Percentiles rank a stretch among this genome's conserved stretches.
Conservation (phyloP, 2,888 invertebrate genomes). For the Thecophora atra region DNA sequence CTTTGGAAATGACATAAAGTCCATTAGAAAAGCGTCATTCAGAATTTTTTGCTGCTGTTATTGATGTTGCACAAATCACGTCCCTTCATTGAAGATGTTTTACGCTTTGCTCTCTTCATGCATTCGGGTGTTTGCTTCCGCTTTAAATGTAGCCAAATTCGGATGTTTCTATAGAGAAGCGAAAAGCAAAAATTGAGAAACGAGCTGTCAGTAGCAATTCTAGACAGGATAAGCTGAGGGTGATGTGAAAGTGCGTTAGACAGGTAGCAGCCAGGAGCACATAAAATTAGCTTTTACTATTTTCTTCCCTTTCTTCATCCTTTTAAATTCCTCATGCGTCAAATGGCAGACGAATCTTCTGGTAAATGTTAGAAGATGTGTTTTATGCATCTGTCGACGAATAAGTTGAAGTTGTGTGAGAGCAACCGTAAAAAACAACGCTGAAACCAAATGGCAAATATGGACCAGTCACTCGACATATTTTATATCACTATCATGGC, state of each 20-base stretch:
- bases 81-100: slow-evolving; percentile 14
- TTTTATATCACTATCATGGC: too few species aligned
- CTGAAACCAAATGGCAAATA: too few species aligned
- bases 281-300: background rate
- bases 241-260: background rate
- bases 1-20: background rate
- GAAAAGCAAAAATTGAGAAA: background rate
- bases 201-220: background rate
- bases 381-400: too few species aligned
- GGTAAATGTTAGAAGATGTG: too few species aligned
- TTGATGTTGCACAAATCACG: slow-evolving; percentile 6
- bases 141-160: background rate
- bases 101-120: slow-evolving; percentile 11
- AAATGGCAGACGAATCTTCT: background rate
- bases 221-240: background rate
- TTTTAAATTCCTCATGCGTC: background rate
- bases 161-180: background rate
- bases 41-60: background rate
- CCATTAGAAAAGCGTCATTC: background rate
- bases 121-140: background rate
- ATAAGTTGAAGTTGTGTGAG: too few species aligned
- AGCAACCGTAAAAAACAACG: too few species aligned
- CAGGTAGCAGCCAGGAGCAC: background rate
- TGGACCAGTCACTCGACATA: too few species aligned
- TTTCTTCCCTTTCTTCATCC: background rate